phyloP scores from a whole-genome alignment of 2,888 invertebrate species.

The Heteromurus nitidus region DNA sequence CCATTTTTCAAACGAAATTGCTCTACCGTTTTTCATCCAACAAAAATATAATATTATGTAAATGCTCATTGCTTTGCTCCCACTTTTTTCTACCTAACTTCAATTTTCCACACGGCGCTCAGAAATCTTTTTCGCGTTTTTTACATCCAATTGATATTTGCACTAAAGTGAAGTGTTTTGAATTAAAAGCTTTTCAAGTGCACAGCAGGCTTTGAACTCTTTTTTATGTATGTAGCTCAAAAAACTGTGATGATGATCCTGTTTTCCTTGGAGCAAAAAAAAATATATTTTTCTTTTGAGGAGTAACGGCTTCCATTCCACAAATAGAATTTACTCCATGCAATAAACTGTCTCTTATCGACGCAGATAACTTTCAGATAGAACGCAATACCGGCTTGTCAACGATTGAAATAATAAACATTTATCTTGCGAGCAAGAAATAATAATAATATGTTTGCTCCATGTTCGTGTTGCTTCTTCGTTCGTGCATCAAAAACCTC shows the following conservation, averaged over 20 bases:
- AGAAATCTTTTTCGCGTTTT: background rate
- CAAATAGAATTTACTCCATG: slow-evolving; percentile 36
- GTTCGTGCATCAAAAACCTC: too few species aligned
- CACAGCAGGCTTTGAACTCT: slow-evolving; percentile 37
- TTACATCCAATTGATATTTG: slow-evolving; percentile 32
- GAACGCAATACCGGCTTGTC: slow-evolving; percentile 41
- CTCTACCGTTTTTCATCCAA: too few species aligned
- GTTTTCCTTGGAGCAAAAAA: slow-evolving; percentile 1
- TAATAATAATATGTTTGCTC: background rate
- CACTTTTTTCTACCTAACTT: too few species aligned
- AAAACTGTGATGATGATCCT: slow-evolving; percentile 26
- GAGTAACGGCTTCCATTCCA: slow-evolving; percentile 19
- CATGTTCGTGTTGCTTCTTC: background rate
- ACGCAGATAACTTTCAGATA: slow-evolving; percentile 43
- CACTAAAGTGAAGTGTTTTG: slow-evolving; percentile 44
- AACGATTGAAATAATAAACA: slow-evolving; percentile 54
- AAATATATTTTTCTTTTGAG: slow-evolving; percentile 28
- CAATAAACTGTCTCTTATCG: slow-evolving; percentile 49
- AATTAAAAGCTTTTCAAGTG: slow-evolving; percentile 45
- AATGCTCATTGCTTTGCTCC: too few species aligned
- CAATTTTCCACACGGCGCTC: too few species aligned
- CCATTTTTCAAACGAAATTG: slow-evolving; percentile 22
- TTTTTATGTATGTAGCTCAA: slow-evolving; percentile 4
- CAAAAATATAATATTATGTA: too few species aligned
- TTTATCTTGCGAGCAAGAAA: slow-evolving; percentile 39